phyloP scores from a whole-genome alignment of 2,113 vertebrate genomes.

The Oreochromis niloticus region DNA sequence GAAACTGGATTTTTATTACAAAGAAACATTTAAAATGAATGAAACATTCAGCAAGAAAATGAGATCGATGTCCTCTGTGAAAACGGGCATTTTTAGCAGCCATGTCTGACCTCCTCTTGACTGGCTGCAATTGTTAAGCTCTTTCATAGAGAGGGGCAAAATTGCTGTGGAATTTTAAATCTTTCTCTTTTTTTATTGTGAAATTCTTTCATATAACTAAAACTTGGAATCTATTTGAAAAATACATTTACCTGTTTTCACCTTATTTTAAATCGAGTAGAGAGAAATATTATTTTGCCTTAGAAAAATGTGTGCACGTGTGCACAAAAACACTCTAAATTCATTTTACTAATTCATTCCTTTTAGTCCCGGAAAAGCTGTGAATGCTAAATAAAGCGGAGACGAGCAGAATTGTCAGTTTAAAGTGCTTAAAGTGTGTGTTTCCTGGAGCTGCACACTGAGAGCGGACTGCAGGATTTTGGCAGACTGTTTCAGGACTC shows the following conservation, averaged over 20 bases:
- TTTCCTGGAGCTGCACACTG: conserved; percentile 19
- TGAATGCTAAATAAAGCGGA: neutral
- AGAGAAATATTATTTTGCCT: neutral
- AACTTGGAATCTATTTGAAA: neutral
- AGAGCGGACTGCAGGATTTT: conserved; percentile 42
- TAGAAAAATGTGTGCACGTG: neutral
- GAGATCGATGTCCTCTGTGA: neutral
- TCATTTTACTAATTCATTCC: neutral
- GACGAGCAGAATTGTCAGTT: neutral
- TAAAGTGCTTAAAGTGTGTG: conserved; percentile 27
- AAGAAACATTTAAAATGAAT: neutral
- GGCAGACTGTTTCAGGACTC: conserved; percentile 53
- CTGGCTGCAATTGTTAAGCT: neutral
- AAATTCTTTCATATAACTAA: neutral
- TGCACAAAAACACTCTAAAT: neutral
- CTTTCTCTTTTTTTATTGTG: neutral
- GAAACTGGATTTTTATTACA: neutral
- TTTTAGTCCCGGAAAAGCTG: neutral
- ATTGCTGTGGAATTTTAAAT: neutral
- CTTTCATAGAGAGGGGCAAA: neutral
- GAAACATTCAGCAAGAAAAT: neutral
- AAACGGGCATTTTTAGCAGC: neutral
- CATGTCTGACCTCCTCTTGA: neutral
- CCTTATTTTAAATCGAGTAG: neutral
- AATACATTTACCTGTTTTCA: neutral